A percentile compares a stretch with the other conserved stretches of the same genome.
These are phyloP conservation scores for Alloplasta piceator DNA, from an alignment of 2,888 invertebrate species.

Conservation along the genomic window DNA sequence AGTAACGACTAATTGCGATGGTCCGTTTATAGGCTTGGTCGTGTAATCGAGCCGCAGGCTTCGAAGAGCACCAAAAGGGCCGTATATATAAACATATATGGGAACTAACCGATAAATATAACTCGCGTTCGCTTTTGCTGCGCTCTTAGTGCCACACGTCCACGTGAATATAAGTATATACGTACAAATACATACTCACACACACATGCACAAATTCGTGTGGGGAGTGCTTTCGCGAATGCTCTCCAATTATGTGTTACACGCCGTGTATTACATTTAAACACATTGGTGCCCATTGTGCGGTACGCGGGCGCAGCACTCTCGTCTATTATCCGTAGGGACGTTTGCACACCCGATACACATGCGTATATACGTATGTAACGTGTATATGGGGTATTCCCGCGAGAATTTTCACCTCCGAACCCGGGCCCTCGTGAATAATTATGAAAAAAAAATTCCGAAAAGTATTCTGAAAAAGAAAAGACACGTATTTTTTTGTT, in stretches of 20 bases:
- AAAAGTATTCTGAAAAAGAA: too few species aligned
- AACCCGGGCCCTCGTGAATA: too few species aligned
- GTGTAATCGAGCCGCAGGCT: slow-evolving; percentile 62
- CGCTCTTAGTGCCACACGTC: slow-evolving; percentile 25
- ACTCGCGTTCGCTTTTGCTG: slow-evolving; percentile 34
- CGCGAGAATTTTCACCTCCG: too few species aligned
- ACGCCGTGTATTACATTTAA: slow-evolving; percentile 65
- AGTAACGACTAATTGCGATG: slow-evolving; percentile 53
- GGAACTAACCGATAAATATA: slow-evolving; percentile 47
- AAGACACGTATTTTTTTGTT: too few species aligned
- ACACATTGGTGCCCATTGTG: slow-evolving; percentile 64
- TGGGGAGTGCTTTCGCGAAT: slow-evolving; percentile 37
- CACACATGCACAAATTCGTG: not conserved
- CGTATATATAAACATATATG: not conserved
- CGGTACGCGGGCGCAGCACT: slow-evolving; percentile 53
- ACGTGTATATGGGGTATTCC: too few species aligned
- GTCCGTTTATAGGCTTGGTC: slow-evolving; percentile 54
- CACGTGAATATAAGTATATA: slow-evolving; percentile 10
- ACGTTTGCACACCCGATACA: slow-evolving; percentile 56
- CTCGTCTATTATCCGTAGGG: slow-evolving; percentile 62
- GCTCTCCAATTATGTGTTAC: slow-evolving; percentile 63
- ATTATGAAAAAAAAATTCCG: too few species aligned
- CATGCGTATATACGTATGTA: slow-evolving; percentile 6
- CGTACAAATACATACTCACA: not conserved
- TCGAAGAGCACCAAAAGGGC: slow-evolving; percentile 13